These are phyloP conservation scores for Psylliodes chrysocephalus DNA, from an alignment of 2,888 invertebrate species.

Conservation along the genomic window DNA sequence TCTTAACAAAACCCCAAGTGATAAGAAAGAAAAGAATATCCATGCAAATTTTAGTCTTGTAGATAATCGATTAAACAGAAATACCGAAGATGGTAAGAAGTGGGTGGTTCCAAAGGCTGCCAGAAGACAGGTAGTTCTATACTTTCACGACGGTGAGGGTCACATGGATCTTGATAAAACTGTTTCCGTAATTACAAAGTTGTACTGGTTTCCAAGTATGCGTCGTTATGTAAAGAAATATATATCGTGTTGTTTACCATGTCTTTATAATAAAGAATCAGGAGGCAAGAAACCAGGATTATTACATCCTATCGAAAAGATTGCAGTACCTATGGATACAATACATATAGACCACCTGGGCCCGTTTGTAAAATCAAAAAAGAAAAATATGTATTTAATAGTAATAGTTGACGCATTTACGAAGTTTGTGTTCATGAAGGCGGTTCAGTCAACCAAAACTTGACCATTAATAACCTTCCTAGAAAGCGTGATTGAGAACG, in stretches of 20 bases:
- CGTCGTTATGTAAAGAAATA: conserved; percentile 56
- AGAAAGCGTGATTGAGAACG: conserved; percentile 26
- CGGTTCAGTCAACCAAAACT: too few relatives aligned
- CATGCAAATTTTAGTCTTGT: conserved; percentile 26
- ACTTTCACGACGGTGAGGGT: conserved; percentile 52
- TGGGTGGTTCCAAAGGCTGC: conserved; percentile 31
- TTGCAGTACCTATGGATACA: conserved; percentile 47
- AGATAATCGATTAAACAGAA: conserved; percentile 25
- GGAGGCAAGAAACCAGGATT: conserved; percentile 51
- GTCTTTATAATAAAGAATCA: conserved; percentile 55
- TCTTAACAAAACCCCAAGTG: conserved; percentile 9
- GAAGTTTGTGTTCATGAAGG: too few relatives aligned
- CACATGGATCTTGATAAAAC: conserved; percentile 46
- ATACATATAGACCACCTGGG: conserved; percentile 51
- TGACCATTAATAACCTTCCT: too few relatives aligned
- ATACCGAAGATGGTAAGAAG: conserved; percentile 10
- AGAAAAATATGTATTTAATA: background rate
- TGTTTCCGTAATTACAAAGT: too few relatives aligned
- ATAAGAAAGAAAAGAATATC: conserved; percentile 21
- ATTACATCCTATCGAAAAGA: conserved; percentile 56
- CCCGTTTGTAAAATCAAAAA: conserved; percentile 39
- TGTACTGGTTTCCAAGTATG: conserved; percentile 55
- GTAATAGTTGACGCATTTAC: too few relatives aligned
- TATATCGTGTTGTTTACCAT: conserved; percentile 57
- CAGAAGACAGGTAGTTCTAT: conserved; percentile 13